phyloP scores from a whole-genome alignment of 2,888 invertebrate genomes.

The Synanthedon andrenaeformis region DNA sequence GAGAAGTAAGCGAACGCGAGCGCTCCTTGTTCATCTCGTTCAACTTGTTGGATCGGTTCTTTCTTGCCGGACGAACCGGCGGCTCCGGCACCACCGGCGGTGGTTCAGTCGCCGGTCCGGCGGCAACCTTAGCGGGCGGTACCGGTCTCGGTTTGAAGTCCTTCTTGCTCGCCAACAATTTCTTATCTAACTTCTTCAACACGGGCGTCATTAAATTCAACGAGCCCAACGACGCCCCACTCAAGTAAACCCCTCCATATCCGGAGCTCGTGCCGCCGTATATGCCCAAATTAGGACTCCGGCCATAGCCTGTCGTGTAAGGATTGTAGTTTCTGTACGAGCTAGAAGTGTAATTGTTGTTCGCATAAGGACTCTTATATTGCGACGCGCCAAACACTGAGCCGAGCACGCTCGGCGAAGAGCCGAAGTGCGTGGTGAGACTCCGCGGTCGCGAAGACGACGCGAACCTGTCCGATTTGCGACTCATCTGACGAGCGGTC shows the following conservation, averaged over 20 bases:
- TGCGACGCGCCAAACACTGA: conserved; percentile 45
- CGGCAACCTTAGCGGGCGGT: conserved; percentile 33
- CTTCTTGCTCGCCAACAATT: conserved; percentile 57
- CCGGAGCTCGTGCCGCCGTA: conserved; percentile 75
- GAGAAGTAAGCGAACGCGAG: conserved; percentile 51
- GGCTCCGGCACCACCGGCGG: conserved; percentile 16
- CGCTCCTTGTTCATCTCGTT: conserved; percentile 48
- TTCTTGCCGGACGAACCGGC: conserved; percentile 51
- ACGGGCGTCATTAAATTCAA: conserved; percentile 70
- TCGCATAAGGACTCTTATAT: conserved; percentile 20
- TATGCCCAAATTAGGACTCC: conserved; percentile 43
- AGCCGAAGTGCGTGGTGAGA: conserved; percentile 52
- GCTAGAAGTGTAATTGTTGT: conserved; percentile 42
- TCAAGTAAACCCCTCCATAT: conserved; percentile 76
- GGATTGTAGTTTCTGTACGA: conserved; percentile 59
- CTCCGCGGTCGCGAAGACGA: conserved; percentile 46
- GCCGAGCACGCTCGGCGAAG: conserved; percentile 55
- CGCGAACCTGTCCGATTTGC: conserved; percentile 53
- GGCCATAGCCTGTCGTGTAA: conserved; percentile 50
- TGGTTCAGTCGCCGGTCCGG: conserved; percentile 4
- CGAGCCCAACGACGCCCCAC: conserved; percentile 69
- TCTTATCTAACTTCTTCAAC: conserved; percentile 61
- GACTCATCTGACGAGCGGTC: conserved; percentile 54
- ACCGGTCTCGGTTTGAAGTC: conserved; percentile 60
- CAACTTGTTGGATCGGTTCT: conserved; percentile 28